Conservation (phyloP, 1,140 invertebrate species). For the Acyrthosiphon pisum region DNA sequence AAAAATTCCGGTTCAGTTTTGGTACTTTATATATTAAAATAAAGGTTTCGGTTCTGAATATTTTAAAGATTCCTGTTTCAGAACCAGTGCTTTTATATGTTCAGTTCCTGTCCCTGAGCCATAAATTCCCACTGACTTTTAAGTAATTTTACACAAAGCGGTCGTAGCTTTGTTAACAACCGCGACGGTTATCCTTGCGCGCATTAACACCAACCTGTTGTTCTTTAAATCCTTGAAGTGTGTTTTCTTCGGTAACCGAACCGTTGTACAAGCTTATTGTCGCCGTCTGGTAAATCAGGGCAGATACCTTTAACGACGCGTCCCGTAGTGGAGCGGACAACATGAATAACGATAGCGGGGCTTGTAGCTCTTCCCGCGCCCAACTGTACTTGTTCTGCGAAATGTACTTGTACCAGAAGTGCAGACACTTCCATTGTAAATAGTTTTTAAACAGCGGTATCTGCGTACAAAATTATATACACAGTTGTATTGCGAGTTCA, state of each 20-base stretch:
- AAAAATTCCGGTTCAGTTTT: no score
- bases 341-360: not conserved
- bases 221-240: slow-evolving; percentile 5
- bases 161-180: no score
- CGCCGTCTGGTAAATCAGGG: not conserved
- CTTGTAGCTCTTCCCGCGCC: not conserved
- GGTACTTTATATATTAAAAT: no score
- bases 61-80: no score
- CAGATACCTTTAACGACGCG: not conserved
- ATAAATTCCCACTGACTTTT: no score
- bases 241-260: not conserved
- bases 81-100: no score
- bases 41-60: no score
- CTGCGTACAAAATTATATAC: not conserved
- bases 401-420: slow-evolving; percentile 46
- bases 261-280: not conserved
- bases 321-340: not conserved
- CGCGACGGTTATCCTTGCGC: not conserved
- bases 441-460: not conserved
- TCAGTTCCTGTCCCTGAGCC: no score
- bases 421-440: not conserved
- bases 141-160: no score
- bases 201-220: slow-evolving; percentile 14
- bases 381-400: not conserved
- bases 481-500: not conserved